Conservation (phyloP, 2,113 vertebrate species). For the Delphinus delphis region DNA sequence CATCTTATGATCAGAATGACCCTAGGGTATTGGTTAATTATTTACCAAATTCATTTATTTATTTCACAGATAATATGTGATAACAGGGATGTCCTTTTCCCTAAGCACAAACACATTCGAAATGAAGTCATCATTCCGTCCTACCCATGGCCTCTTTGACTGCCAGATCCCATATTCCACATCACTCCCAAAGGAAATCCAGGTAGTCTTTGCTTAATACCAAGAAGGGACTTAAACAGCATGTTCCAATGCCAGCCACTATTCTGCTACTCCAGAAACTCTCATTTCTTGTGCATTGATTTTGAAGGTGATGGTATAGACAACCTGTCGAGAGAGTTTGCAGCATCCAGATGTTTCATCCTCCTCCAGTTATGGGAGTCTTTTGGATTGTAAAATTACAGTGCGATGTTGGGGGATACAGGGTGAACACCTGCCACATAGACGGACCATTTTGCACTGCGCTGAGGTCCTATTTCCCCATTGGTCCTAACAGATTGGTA, state of each 20-base stretch:
- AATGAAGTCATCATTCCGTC: neutral
- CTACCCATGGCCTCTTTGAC: neutral
- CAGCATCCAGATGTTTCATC: slow-evolving; percentile 52
- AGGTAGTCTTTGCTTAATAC: neutral
- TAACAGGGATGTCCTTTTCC: neutral
- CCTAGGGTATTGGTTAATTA: neutral
- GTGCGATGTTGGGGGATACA: neutral
- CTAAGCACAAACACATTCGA: neutral
- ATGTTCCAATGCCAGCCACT: neutral
- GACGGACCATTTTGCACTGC: neutral
- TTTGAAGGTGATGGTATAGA: slow-evolving; percentile 50
- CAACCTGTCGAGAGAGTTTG: slow-evolving; percentile 47
- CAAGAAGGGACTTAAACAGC: neutral
- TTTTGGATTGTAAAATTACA: slow-evolving; percentile 2
- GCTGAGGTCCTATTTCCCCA: neutral
- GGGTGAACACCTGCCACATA: neutral
- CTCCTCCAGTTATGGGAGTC: neutral
- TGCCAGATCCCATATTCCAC: neutral
- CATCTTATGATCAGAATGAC: neutral
- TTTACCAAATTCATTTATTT: neutral
- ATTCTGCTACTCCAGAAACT: neutral
- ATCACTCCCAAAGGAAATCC: neutral
- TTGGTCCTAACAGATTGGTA: slow-evolving; percentile 37
- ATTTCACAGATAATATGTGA: neutral
- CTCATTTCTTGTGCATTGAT: slow-evolving; percentile 48